phyloP scores from a whole-genome alignment of 2,797 vertebrate species.

The Hyperoplus immaculatus region DNA sequence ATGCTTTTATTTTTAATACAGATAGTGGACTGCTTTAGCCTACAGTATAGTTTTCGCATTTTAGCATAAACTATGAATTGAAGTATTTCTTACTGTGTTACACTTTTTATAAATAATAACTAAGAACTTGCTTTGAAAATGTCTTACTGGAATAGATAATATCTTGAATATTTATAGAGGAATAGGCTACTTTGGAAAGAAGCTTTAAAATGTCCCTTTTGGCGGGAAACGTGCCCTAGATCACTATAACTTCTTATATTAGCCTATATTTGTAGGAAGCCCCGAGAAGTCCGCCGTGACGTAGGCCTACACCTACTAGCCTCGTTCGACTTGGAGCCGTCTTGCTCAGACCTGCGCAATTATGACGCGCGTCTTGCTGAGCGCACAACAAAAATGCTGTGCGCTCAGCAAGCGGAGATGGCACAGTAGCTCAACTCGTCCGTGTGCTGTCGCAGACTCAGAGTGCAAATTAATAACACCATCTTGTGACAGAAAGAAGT shows the following conservation, averaged over 20 bases:
- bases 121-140: neutral
- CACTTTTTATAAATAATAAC: neutral
- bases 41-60: too few species aligned
- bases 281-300: constrained; percentile 82
- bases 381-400: too few species aligned
- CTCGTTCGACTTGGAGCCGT: too few species aligned
- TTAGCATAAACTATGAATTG: too few species aligned
- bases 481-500: constrained; percentile 69
- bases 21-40: too few species aligned
- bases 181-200: neutral
- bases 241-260: neutral
- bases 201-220: neutral
- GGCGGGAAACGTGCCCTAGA: too few species aligned
- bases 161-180: neutral
- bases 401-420: constrained; percentile 80
- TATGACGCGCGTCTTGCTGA: too few species aligned
- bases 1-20: neutral
- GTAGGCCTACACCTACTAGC: constrained; percentile 56
- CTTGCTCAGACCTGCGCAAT: too few species aligned
- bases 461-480: constrained; percentile 83
- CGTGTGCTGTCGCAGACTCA: constrained; percentile 84
- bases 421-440: constrained; percentile 91
- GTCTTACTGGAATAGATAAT: too few species aligned
- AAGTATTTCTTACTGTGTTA: neutral
- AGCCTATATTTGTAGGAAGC: constrained; percentile 44